A percentile compares a stretch with the other conserved stretches of the same genome.
Conservation (phyloP, 2,797 vertebrate species). For the Petrocephalus sullivani region DNA sequence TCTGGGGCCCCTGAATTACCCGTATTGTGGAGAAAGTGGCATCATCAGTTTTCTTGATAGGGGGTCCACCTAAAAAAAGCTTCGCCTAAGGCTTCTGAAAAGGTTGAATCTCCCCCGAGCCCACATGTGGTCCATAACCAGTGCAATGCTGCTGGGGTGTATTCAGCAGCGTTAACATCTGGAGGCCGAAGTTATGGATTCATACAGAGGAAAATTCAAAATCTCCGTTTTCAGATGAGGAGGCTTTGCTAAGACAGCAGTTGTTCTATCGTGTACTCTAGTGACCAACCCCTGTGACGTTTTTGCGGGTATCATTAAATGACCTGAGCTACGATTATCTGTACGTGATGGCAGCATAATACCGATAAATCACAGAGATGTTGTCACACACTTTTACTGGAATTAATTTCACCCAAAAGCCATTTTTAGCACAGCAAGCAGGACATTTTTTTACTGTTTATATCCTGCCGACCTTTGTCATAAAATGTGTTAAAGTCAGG, state of each 20-base stretch:
- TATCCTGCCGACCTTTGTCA: too few relatives aligned
- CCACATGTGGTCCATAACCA: background rate
- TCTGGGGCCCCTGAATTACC: background rate
- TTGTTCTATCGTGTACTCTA: background rate
- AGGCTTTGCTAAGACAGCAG: background rate
- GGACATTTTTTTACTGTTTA: background rate
- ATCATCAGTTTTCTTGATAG: background rate
- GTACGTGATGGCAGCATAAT: too few relatives aligned
- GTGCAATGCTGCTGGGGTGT: background rate
- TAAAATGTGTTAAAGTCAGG: background rate
- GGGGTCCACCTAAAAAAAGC: background rate
- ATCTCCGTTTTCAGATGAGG: background rate
- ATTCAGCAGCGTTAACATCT: background rate
- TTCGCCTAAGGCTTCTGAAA: background rate
- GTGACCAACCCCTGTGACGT: background rate
- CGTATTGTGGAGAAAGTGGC: background rate
- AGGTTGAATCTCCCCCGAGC: background rate
- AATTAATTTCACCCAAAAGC: background rate
- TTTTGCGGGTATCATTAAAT: too few relatives aligned
- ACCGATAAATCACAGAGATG: too few relatives aligned
- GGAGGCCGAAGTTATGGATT: background rate
- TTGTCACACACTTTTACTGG: background rate
- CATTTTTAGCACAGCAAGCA: background rate
- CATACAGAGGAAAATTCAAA: background rate
- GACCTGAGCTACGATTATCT: too few relatives aligned